phyloP scores from a whole-genome alignment of 1,140 invertebrate genomes.

The Cotesia chilonis region DNA sequence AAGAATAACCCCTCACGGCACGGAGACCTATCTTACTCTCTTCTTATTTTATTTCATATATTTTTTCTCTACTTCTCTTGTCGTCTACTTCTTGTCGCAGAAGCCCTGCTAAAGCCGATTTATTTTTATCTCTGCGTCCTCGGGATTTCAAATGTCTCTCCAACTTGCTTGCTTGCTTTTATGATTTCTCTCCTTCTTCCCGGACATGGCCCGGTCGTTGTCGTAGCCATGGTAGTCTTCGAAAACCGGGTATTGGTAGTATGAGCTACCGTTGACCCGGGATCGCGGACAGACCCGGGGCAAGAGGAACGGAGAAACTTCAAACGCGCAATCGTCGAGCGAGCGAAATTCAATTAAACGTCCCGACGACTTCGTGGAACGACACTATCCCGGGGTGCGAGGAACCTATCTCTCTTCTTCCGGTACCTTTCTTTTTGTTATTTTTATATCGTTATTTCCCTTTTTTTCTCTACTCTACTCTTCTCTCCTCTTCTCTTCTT shows the following conservation, averaged over 20 bases:
- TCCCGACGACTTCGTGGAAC: constrained; percentile 32
- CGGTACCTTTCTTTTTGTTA: not conserved
- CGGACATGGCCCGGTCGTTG: not conserved
- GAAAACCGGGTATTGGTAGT: constrained; percentile 2
- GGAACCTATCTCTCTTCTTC: constrained; percentile 10
- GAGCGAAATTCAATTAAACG: constrained; percentile 38
- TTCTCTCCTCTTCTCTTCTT: not conserved
- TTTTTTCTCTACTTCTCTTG: constrained; percentile 14
- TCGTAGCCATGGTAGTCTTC: not conserved
- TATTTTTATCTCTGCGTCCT: constrained; percentile 52
- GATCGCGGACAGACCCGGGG: not conserved
- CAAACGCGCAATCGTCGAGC: constrained; percentile 36
- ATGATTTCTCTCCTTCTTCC: constrained; percentile 8
- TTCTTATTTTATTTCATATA: not conserved
- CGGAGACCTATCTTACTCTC: constrained; percentile 36
- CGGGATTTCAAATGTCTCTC: constrained; percentile 42
- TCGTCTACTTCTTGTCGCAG: constrained; percentile 28
- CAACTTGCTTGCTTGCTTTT: constrained; percentile 11
- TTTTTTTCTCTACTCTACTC: not conserved
- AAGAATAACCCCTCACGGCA: constrained; percentile 53
- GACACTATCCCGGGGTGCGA: constrained; percentile 23
- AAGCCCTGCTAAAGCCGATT: constrained; percentile 57
- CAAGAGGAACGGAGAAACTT: constrained; percentile 15
- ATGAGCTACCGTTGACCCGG: constrained; percentile 11
- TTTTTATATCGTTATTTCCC: too few species aligned